Evolutionary conservation across 2,888 invertebrate genomes (phyloP).

Genomic region (Cephus pygmeus): DNA sequence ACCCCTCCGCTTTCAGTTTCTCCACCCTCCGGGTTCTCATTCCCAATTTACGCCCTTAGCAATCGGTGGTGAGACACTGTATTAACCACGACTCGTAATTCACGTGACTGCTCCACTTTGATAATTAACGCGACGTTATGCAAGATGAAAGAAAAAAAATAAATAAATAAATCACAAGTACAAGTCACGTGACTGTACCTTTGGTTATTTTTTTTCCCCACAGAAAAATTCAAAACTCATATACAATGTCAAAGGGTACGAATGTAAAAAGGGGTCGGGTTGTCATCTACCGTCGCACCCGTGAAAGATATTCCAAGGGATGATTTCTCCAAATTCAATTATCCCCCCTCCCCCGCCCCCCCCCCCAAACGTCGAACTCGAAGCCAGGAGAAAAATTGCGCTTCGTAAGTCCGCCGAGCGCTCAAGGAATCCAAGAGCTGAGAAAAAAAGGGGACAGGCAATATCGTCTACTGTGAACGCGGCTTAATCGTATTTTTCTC

Average conservation of each 20-base stretch:
- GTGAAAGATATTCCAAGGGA: neutral
- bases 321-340: neutral
- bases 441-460: conserved; percentile 1
- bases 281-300: neutral
- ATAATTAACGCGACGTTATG: neutral
- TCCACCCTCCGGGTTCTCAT: too few relatives aligned
- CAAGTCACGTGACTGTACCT: too few relatives aligned
- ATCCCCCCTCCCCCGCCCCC: neutral
- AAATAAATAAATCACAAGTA: too few relatives aligned
- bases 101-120: neutral
- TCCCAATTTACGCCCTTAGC: too few relatives aligned
- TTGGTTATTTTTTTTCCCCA: too few relatives aligned
- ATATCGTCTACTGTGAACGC: conserved; percentile 13
- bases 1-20: too few relatives aligned
- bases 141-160: too few relatives aligned
- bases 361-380: neutral
- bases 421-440: neutral
- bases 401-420: neutral
- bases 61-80: too few relatives aligned
- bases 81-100: neutral
- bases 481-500: conserved; percentile 19
- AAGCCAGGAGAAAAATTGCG: neutral
- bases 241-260: too few relatives aligned
- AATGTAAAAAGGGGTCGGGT: too few relatives aligned
- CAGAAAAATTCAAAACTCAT: too few relatives aligned